Conservation (phyloP, 2,888 invertebrate species). For the Cheilosia variabilis region DNA sequence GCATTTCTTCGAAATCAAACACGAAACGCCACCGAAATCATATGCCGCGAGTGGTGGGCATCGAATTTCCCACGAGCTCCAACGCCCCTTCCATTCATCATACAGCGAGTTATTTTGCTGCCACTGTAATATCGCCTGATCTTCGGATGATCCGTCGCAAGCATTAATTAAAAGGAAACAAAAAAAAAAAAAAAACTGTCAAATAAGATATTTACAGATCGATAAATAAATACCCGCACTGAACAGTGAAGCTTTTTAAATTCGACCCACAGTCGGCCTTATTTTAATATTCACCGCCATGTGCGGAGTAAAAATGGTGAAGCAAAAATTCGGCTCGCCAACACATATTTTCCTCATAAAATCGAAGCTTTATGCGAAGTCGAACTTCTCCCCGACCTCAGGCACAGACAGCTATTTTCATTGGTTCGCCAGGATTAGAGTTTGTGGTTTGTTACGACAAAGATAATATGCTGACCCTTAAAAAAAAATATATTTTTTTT, state of each 20-base stretch:
- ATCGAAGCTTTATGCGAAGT: slow-evolving; percentile 61
- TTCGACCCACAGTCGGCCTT: slow-evolving; percentile 18
- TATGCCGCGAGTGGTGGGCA: slow-evolving; percentile 9
- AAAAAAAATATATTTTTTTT: slow-evolving; percentile 23
- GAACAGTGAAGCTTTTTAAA: slow-evolving; percentile 36
- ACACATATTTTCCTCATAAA: slow-evolving; percentile 61
- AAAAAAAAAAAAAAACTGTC: slow-evolving; percentile 49
- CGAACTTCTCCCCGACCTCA: slow-evolving; percentile 11
- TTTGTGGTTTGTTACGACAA: slow-evolving; percentile 47
- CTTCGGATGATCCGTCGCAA: slow-evolving; percentile 40
- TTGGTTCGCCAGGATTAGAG: slow-evolving; percentile 42
- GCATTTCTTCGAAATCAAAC: slow-evolving; percentile 59
- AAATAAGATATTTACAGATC: slow-evolving; percentile 70
- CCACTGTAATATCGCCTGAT: slow-evolving; percentile 32
- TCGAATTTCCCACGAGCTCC: slow-evolving; percentile 63
- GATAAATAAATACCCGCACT: slow-evolving; percentile 59
- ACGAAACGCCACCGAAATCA: slow-evolving; percentile 44
- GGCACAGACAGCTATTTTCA: slow-evolving; percentile 1
- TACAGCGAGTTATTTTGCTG: background rate
- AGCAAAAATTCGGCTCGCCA: background rate
- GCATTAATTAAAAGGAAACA: slow-evolving; percentile 48
- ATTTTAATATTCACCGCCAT: slow-evolving; percentile 59
- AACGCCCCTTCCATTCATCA: slow-evolving; percentile 21
- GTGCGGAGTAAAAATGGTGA: slow-evolving; percentile 1
- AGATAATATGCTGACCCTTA: slow-evolving; percentile 53